Conservation (phyloP, 2,888 invertebrate genomes). For the Rhodophaea formosa region DNA sequence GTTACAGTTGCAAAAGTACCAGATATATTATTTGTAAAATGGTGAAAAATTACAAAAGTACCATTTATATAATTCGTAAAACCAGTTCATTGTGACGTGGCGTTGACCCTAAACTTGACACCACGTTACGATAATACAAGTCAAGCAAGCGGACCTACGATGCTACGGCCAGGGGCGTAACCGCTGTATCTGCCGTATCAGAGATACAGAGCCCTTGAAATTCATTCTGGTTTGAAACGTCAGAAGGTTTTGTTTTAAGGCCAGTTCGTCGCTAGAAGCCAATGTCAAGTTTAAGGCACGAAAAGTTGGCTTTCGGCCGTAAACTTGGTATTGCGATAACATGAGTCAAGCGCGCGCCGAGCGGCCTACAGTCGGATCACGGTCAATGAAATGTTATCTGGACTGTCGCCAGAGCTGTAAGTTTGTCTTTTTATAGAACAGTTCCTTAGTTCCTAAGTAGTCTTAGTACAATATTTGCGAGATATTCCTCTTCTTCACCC, state of each 20-base stretch:
- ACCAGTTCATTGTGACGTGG: not conserved
- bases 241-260: too few species aligned
- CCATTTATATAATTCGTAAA: not conserved
- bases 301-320: constrained; percentile 1
- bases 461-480: too few species aligned
- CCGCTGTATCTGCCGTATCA: not conserved
- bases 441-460: not conserved
- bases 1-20: too few species aligned
- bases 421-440: not conserved
- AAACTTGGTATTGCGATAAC: constrained; percentile 4
- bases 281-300: too few species aligned
- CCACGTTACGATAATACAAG: not conserved
- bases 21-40: too few species aligned
- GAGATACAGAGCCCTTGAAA: too few species aligned
- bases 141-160: not conserved
- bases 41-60: too few species aligned
- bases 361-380: not conserved
- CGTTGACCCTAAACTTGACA: constrained; percentile 1
- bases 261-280: too few species aligned
- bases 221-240: too few species aligned
- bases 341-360: not conserved
- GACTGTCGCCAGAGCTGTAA: not conserved
- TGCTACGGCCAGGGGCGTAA: not conserved
- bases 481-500: too few species aligned
- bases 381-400: constrained; percentile 6